Evolutionary conservation across 1,140 invertebrate genomes (phyloP), one percentile per base, ranked within the genome.

Genomic region (Himalopsyche phryganea): DNA sequence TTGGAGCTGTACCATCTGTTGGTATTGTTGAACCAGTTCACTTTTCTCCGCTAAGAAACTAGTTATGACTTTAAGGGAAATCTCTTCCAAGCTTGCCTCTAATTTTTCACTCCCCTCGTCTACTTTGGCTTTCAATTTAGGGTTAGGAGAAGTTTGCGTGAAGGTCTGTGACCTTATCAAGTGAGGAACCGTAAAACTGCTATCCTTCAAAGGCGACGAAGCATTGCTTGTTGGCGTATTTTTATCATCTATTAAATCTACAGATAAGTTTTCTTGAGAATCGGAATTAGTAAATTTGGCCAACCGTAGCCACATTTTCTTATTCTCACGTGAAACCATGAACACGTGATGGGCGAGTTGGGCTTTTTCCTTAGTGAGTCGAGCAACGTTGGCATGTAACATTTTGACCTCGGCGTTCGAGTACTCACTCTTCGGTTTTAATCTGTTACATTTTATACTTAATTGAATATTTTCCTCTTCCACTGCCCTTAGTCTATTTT

Each of bases 261-360:
- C n/a, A 11, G 11, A n/a, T 9, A 75, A 75, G 65, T 83, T 84
- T 10, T 80, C 77, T 68, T 81, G 79, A 1, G 78, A 13, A 19
- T 32, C 47, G 13, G 50, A 15, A 50, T 62, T 62, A 7, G 50
- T 85, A 38, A 89, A 72, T 67, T 78, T 76, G 1, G 83, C 84
- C 19, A 92, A 72, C 66, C 84, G 83, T 46, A 78, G 83, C 89
- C 89, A 92, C 15, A 92, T 71, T 55, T 85, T 83, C 66, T 85
- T 82, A 71, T 91, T 92, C 73, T 92, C 89, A 66, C 81, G 81
- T 1, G 87, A 84, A 6, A 92, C 87, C 85, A 91, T 89, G 60
- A 81, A 81, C 38, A 90, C 80, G 66, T 89, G 87, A 69, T 89
- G 83, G 57, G 83, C 80, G 6, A 91, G 68, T 66, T 89, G 87